Conservation (phyloP, 2,888 invertebrate species). For the Athrips mouffetella region DNA sequence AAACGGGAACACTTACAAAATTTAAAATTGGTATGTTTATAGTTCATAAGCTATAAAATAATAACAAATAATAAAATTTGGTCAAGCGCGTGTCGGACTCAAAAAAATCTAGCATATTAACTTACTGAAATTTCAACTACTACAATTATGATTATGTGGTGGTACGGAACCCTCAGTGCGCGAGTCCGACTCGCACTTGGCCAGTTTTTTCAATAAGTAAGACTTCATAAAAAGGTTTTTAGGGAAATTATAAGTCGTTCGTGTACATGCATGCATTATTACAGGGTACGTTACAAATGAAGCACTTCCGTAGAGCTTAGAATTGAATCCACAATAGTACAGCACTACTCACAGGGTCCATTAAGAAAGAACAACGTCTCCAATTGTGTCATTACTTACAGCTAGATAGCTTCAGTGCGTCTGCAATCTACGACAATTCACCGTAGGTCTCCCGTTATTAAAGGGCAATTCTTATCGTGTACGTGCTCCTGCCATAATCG, state of each 20-base stretch:
- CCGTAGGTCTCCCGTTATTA: slow-evolving; percentile 67
- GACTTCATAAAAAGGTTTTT: too few relatives aligned
- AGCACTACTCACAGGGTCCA: slow-evolving; percentile 24
- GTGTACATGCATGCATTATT: slow-evolving; percentile 1
- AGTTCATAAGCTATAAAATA: too few relatives aligned
- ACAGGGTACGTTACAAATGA: slow-evolving; percentile 9
- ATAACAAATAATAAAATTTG: too few relatives aligned
- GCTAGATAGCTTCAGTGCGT: slow-evolving; percentile 63
- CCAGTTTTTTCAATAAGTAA: too few relatives aligned
- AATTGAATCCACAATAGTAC: slow-evolving; percentile 13
- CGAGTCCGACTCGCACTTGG: too few relatives aligned
- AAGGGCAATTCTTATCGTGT: slow-evolving; percentile 66
- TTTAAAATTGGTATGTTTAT: too few relatives aligned
- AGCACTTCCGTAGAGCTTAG: slow-evolving; percentile 7
- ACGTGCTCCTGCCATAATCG: slow-evolving; percentile 66
- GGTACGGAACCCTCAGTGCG: too few relatives aligned
- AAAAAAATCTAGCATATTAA: too few relatives aligned
- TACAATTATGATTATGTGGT: too few relatives aligned
- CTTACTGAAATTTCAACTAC: too few relatives aligned
- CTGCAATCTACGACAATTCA: slow-evolving; percentile 69
- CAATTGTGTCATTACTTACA: slow-evolving; percentile 72
- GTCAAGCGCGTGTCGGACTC: too few relatives aligned
- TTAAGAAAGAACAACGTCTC: slow-evolving; percentile 52
- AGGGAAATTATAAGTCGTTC: not conserved
- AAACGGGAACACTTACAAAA: too few relatives aligned